Base-by-base conservation (phyloP, 1,140 invertebrate species). In the Planococcus citri region DNA sequence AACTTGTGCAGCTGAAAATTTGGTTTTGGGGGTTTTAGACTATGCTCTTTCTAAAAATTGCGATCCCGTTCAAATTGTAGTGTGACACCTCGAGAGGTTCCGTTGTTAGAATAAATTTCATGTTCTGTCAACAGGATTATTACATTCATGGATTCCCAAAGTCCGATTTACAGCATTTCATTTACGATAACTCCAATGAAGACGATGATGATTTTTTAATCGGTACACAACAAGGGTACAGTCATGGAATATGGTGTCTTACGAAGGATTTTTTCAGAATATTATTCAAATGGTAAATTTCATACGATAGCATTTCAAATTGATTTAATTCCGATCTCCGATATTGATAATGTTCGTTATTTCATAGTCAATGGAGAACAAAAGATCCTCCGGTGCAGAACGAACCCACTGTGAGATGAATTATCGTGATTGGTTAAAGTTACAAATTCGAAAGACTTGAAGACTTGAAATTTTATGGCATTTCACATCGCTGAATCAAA, bases 201-300 rank as follows among this genome's bases (percentile, higher is more conserved):
- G 60, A 64, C 25, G 21, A 64, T 64, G 60, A 64, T 9, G 22
- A 64, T 24, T 14, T 64, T 2, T 27, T 64, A 9, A 24, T 24
- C 20, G 60, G 20, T 64, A 24, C 9, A 9, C 14, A 64, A 64
- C 22, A 64, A 64, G 60, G 60, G 20, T 64, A 22, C 20, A 20
- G 24, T 64, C 60, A 64, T 27, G 60, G 60, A 22, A 9, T 64
- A 64, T 64, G 60, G 60, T 64, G 60, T 17, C 14, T 25, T 64
- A 10, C 20, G 10, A 64, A 64, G 25, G 25, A 27, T 25, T 24
- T 22, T 64, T 6, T 64, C 20, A 25, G 10, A 10, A 25, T 24
- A 21, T 27, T 64, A 25, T 64, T 64, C 14, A 24, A 24, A 14
- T 17, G 60, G 60, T 64, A 27, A 64, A 20, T 64, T 17, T 8